Percentiles rank a stretch among this genome's conserved stretches.
Evolutionary conservation across 2,888 invertebrate species (phyloP).

Genomic region (Tipula vernalis): DNA sequence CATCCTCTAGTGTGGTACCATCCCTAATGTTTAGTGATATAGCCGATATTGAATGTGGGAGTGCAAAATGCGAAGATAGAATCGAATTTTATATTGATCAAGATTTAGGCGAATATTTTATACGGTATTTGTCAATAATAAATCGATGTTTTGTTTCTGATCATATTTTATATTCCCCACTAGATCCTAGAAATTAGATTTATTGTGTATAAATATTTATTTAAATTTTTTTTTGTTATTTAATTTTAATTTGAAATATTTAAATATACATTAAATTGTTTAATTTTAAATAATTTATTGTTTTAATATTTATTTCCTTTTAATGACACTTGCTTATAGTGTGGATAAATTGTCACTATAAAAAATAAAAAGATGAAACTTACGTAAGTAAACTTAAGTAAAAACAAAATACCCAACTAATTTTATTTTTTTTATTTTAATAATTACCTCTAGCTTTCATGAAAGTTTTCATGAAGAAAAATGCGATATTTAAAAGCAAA

Average conservation of each 20-base stretch:
- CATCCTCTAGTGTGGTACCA: neutral
- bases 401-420: too few species aligned
- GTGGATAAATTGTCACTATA: too few species aligned
- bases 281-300: neutral
- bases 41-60: slow-evolving; percentile 4
- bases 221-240: neutral
- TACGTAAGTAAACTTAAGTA: too few species aligned
- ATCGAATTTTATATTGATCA: slow-evolving; percentile 28
- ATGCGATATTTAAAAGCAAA: too few species aligned
- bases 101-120: slow-evolving; percentile 28
- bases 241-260: neutral
- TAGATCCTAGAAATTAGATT: neutral
- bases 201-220: neutral
- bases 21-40: neutral
- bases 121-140: slow-evolving; percentile 23
- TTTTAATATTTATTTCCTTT: neutral
- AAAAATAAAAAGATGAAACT: too few species aligned
- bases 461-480: too few species aligned
- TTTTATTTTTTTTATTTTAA: too few species aligned
- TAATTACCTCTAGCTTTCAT: too few species aligned
- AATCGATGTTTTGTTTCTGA: neutral
- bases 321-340: too few species aligned
- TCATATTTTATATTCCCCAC: neutral
- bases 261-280: neutral
- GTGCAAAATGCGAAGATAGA: neutral